phyloP scores from a whole-genome alignment of 2,113 vertebrate genomes.

The Arvicanthis niloticus region DNA sequence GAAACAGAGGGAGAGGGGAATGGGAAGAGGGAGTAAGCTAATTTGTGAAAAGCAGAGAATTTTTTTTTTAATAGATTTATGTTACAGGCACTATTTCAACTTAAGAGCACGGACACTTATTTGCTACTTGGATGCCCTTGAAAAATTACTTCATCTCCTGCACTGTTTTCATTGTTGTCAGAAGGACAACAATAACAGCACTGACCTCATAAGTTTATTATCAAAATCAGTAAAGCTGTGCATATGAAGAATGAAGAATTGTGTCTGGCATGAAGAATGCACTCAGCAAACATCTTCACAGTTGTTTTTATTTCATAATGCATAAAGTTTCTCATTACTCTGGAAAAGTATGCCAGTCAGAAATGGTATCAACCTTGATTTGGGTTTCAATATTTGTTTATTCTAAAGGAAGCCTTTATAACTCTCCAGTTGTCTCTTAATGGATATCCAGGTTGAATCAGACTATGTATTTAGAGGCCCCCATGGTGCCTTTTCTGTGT shows the following conservation, averaged over 20 bases:
- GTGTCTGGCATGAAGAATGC: not conserved
- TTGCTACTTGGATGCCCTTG: not conserved
- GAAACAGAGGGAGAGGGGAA: too few species aligned
- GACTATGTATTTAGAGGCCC: accelerated
- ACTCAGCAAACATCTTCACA: not conserved
- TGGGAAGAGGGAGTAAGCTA: not conserved
- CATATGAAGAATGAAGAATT: accelerated
- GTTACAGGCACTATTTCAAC: not conserved
- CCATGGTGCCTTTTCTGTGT: not conserved
- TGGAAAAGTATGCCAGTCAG: too few species aligned
- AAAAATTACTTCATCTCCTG: not conserved
- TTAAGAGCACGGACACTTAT: not conserved
- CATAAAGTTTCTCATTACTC: not conserved
- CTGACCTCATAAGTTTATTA: not conserved
- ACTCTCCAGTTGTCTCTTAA: not conserved
- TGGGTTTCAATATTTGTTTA: not conserved
- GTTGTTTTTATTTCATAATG: not conserved
- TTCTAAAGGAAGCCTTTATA: not conserved
- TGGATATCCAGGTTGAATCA: not conserved
- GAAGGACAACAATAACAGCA: not conserved
- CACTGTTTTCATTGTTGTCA: not conserved
- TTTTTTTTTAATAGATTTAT: not conserved
- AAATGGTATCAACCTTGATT: not conserved
- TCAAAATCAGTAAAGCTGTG: not conserved
- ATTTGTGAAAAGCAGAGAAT: not conserved